Percentiles rank a stretch among this genome's conserved stretches.
phyloP scores from a whole-genome alignment of 1,140 invertebrate species.

The Musca domestica region DNA sequence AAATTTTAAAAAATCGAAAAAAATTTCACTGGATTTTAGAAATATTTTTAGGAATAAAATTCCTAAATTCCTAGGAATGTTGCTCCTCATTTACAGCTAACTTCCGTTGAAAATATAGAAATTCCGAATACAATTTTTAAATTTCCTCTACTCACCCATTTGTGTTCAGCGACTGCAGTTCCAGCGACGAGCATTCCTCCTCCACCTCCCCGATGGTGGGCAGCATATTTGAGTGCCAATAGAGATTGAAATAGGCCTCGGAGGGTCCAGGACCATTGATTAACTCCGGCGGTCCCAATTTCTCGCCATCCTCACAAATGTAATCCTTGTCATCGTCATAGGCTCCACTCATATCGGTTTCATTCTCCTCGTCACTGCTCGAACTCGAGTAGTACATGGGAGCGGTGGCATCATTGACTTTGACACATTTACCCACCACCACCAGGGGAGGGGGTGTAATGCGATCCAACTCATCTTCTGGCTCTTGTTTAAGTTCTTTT shows the following conservation, averaged over 20 bases:
- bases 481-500: slow-evolving; percentile 25
- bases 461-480: slow-evolving; percentile 28
- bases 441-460: slow-evolving; percentile 37
- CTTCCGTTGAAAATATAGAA: no score
- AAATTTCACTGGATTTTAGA: no score
- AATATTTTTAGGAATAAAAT: no score
- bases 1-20: no score
- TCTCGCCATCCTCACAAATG: slow-evolving; percentile 50
- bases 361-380: slow-evolving; percentile 39
- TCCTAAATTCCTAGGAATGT: no score
- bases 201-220: slow-evolving; percentile 69
- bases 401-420: slow-evolving; percentile 36
- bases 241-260: slow-evolving; percentile 51
- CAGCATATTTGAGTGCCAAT: slow-evolving; percentile 55
- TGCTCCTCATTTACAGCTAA: no score
- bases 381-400: slow-evolving; percentile 44
- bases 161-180: slow-evolving; percentile 40
- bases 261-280: slow-evolving; percentile 50
- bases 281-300: slow-evolving; percentile 51
- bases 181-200: slow-evolving; percentile 57
- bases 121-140: no score
- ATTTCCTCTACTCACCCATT: slow-evolving; percentile 50
- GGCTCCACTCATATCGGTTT: slow-evolving; percentile 27
- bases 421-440: slow-evolving; percentile 48
- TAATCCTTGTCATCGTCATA: slow-evolving; percentile 44